These are phyloP conservation scores for Sesamia inferens DNA, from an alignment of 2,888 invertebrate species.

Conservation along the genomic window DNA sequence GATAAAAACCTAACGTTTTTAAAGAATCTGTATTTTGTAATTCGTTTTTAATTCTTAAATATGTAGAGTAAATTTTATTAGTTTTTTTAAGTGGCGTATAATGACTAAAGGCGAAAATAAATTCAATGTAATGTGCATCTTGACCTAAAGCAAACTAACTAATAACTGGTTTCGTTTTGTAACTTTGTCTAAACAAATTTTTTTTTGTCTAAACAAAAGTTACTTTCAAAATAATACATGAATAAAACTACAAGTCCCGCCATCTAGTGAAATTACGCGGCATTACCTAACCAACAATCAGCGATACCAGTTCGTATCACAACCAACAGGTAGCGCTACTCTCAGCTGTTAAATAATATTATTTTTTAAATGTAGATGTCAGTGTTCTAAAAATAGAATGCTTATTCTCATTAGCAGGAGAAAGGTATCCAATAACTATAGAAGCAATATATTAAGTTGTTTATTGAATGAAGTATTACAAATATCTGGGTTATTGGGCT, in stretches of 20 bases:
- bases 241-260: conserved; percentile 26
- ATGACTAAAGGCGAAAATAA: not conserved
- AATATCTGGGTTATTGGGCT: conserved; percentile 84
- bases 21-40: no score
- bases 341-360: conserved; percentile 20
- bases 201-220: not conserved
- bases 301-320: conserved; percentile 44
- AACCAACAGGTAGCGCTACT: conserved; percentile 63
- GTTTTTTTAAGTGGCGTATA: not conserved
- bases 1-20: not conserved
- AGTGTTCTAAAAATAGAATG: conserved; percentile 39
- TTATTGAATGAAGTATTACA: conserved; percentile 67
- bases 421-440: conserved; percentile 61
- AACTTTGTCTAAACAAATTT: conserved; percentile 3
- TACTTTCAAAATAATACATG: not conserved
- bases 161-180: conserved; percentile 12
- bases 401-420: conserved; percentile 36
- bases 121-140: conserved; percentile 23
- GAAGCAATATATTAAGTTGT: conserved; percentile 64
- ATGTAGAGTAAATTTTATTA: no score
- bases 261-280: conserved; percentile 40
- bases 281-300: conserved; percentile 17
- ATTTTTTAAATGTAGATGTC: conserved; percentile 67
- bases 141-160: conserved; percentile 20
- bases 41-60: no score